These are phyloP conservation scores for Onthophagus sagittarius DNA, from an alignment of 2,888 invertebrate genomes.

Conservation along the genomic window DNA sequence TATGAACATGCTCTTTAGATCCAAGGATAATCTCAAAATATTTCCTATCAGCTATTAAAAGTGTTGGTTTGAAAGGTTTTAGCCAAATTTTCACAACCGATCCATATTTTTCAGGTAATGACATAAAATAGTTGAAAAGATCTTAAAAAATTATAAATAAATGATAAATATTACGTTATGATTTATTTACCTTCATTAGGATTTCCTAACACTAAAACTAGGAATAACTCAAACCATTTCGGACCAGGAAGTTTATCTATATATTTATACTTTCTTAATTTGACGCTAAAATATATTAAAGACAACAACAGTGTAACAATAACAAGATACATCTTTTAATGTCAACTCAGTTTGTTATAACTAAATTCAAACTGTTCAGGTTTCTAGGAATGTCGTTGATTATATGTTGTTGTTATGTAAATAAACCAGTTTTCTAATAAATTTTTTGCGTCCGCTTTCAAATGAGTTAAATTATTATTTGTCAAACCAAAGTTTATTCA, in stretches of 20 bases:
- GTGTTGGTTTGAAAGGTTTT: conserved; percentile 5
- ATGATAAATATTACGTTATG: background rate
- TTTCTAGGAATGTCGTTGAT: too few species aligned
- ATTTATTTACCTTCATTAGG: background rate
- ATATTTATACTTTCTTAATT: background rate
- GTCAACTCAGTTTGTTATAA: too few species aligned
- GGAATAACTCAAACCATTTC: background rate
- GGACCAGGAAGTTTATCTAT: background rate
- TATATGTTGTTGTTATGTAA: too few species aligned
- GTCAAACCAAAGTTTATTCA: too few species aligned
- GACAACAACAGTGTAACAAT: background rate
- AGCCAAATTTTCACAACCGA: conserved; percentile 6
- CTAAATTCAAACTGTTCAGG: too few species aligned
- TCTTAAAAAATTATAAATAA: background rate
- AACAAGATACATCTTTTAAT: background rate
- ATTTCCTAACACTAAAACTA: background rate
- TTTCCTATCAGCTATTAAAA: background rate
- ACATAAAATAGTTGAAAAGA: background rate
- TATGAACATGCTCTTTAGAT: background rate
- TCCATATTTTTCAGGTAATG: background rate
- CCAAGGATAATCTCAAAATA: background rate
- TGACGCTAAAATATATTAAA: background rate
- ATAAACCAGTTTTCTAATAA: too few species aligned
- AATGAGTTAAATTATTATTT: too few species aligned
- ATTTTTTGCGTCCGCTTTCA: too few species aligned